Evolutionary conservation across 2,797 vertebrate genomes (phyloP), one percentile per base, ranked within the genome.

Genomic region (Zenarchopterus dispar): DNA sequence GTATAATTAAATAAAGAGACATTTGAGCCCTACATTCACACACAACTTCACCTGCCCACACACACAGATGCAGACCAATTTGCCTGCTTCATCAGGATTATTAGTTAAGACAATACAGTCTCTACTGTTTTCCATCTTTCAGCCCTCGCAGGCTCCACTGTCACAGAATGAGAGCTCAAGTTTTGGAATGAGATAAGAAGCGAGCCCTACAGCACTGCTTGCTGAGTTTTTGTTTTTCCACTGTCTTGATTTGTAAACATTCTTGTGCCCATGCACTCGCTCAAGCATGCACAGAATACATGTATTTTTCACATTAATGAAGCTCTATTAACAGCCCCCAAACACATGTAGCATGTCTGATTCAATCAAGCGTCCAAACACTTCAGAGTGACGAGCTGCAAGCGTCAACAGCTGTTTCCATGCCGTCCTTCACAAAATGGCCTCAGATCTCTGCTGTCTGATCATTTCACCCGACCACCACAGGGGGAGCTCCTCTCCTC

Each of bases 271-370:
- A 31, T 49, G 69, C 17, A 57, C 62, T 53, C 36, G 50, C 36
- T 39, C 51, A 57, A 47, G 18, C 24, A 73, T n/a, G 15, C 18
- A 60, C 47, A 69, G 6, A 59, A 50, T 36, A 75, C 50, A 51
- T 73, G 56, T 49, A 67, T 80, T 81, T 84, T 77, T 80, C 19
- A 70, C 74, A 57, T 79, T 71, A 72, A 73, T 81, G 62, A 70
- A 71, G 63, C 73, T 39, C 41, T 46, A 22, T 66, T 78, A 84
- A 80, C 73, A 61, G 74, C 76, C 62, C 33, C 61, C 58, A 78
- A 90, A 88, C 89, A 92, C 90, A 85, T 91, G 88, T 90, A 85
- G 45, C 72, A 47, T 74, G 85, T 91, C 91, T 73, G 77, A 78
- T 86, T 85, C 69, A 87, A 89, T 92, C 89, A 91, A 82, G 77